Base-by-base conservation (phyloP, 2,888 invertebrate species). In the Erebia epiphron region DNA sequence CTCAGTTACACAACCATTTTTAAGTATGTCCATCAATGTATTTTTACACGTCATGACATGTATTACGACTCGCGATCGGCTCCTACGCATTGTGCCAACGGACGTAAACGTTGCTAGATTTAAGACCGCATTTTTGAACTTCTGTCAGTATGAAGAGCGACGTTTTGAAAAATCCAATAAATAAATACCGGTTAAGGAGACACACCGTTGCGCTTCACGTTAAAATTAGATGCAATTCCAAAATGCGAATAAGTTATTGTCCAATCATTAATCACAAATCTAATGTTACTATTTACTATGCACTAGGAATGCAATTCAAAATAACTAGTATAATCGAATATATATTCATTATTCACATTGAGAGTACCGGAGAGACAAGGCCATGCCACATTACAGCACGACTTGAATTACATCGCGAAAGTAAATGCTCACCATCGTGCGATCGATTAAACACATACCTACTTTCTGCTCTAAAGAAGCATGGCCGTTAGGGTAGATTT, bases 361-460 rank as follows among this genome's bases (percentile, higher is more conserved):
- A 83, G 77, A 75, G 69, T 78, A 84, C 78, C 78, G 79, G 79
- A 76, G 72, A 76, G 78, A 74, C 74, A 78, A 82, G 85, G 83
- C 87, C 87, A 86, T 87, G 86, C 87, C 80, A 84, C 87, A 82
- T 86, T 83, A 87, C 82, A 86, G 84, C 82, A 78, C 78, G 76
- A 79, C 76, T 78, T 75, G 75, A 77, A 75, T 79, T 77, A 76
- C 79, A 78, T 76, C 76, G 72, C 74, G 52, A 41, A 60, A 60
- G 50, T 43, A 60, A 75, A 74, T 75, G 77, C 77, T 81, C 79
- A 78, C 77, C 80, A 79, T 78, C 81, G 79, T 77, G 81, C 79
- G 80, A 76, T 77, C 77, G 69, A 76, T 77, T 74, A 78, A 77
- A 73, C 74, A 74, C 75, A 77, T 78, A 80, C 80, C 79, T 80